Evolutionary conservation across 92 coral and sea anemone species (phyloP).

Genomic region (Galaxea fascicularis): DNA sequence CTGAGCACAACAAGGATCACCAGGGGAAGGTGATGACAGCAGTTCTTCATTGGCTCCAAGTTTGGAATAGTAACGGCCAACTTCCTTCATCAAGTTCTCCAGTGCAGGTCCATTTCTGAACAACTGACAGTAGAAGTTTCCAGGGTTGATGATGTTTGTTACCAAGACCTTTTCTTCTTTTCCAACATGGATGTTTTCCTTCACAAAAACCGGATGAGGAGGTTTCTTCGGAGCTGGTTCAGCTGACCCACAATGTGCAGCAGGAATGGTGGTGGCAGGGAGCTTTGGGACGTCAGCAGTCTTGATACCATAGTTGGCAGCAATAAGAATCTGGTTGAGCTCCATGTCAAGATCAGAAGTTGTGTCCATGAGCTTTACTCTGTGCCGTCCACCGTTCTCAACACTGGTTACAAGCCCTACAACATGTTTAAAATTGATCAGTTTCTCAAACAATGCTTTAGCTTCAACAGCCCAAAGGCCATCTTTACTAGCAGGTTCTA

Average conservation of each 20-base stretch:
- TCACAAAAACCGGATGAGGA: slow-evolving; percentile 46
- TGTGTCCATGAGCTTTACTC: slow-evolving; percentile 86
- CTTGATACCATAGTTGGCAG: slow-evolving; percentile 85
- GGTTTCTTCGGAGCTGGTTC: slow-evolving; percentile 23
- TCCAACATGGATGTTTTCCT: slow-evolving; percentile 71
- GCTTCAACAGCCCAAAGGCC: slow-evolving; percentile 87
- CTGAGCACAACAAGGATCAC: slow-evolving; percentile 94
- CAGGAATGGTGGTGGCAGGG: not conserved
- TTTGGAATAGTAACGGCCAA: slow-evolving; percentile 71
- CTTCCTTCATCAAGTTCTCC: slow-evolving; percentile 81
- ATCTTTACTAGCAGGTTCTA: slow-evolving; percentile 65
- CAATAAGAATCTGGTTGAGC: slow-evolving; percentile 84
- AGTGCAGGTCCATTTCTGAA: slow-evolving; percentile 72
- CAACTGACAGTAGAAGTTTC: slow-evolving; percentile 86
- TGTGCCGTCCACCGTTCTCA: slow-evolving; percentile 70
- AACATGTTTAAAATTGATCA: slow-evolving; percentile 85
- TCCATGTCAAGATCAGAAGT: slow-evolving; percentile 91
- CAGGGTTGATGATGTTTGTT: slow-evolving; percentile 79
- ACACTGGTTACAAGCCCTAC: slow-evolving; percentile 68
- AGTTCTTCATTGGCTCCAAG: slow-evolving; percentile 83
- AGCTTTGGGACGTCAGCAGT: slow-evolving; percentile 29
- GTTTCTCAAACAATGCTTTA: slow-evolving; percentile 69
- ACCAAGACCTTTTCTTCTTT: slow-evolving; percentile 76
- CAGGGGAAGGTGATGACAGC: slow-evolving; percentile 81
- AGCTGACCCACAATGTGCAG: not conserved